Evolutionary conservation across 2,888 invertebrate species (phyloP), one percentile per base, ranked within the genome.

Genomic region (Latrodectus hesperus): DNA sequence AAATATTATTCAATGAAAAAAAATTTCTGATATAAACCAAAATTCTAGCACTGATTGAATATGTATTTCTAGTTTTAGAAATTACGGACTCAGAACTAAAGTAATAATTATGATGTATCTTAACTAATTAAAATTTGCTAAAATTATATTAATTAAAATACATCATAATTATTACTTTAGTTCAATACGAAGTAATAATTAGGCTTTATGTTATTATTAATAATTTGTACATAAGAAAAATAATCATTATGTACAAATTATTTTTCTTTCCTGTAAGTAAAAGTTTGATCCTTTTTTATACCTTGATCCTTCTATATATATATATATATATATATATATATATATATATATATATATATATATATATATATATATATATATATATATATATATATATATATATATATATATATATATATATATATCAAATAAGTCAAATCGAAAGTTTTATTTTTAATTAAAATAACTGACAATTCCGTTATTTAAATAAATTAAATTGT

Each of bases 241-340:
- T n/a, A n/a, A n/a, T n/a, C n/a, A n/a, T 70, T 70, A 49, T 8
- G 14, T 22, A 22, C 22, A 22, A 22, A 22, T 22, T 22, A 22
- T n/a, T 8, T 60, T 4, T n/a, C 0, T 60, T 3, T 3, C n/a
- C n/a, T 60, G 60, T 60, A 5, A n/a, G n/a, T 9, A 60, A 12
- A 8, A 4, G 12, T 60, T 60, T 16, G 14, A 60, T 5, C n/a
- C 8, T 60, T 60, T 9, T n/a, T 60, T 60, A 60, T 16, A n/a
- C 14, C n/a, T 12, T 12, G n/a, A n/a, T n/a, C n/a, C n/a, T n/a
- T n/a, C 16, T 60, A 60, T 60, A 60, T 60, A 60, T 60, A 60
- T 60, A 60, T 60, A 60, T 60, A 60, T 60, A 60, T 60, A 60
- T 60, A 60, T 60, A 60, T 60, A 60, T 60, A 60, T 60, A 60